These are phyloP conservation scores for Ptychodera flava DNA, from an alignment of 35 echinoderm and acorn worm genomes.

Conservation along the genomic window DNA sequence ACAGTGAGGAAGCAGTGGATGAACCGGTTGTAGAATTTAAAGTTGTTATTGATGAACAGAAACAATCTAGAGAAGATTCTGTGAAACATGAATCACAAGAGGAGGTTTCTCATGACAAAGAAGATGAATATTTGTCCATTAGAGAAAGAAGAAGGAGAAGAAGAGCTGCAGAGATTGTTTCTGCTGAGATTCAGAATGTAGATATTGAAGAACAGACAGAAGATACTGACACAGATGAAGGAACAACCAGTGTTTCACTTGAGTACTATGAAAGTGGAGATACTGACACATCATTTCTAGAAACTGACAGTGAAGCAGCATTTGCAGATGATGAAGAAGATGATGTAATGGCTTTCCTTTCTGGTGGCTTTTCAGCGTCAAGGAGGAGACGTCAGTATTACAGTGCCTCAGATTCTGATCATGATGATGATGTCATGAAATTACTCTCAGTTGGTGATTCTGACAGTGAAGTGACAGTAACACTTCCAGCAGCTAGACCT, in stretches of 20 bases:
- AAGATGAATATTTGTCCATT: neutral
- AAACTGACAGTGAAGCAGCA: neutral
- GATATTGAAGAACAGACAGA: neutral
- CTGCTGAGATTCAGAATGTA: neutral
- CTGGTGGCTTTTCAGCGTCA: neutral
- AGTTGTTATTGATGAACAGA: neutral
- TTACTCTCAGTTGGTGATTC: neutral
- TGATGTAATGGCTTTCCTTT: neutral
- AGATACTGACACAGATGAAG: neutral
- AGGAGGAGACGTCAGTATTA: neutral
- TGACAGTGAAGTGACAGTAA: neutral
- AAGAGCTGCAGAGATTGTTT: neutral
- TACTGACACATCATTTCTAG: neutral
- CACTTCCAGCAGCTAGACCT: neutral
- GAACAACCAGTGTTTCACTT: neutral
- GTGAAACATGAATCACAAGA: neutral
- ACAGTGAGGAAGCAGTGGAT: neutral
- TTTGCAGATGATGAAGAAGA: neutral
- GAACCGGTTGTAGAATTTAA: neutral
- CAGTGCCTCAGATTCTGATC: neutral
- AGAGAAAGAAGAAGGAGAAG: too few relatives aligned
- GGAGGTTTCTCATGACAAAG: neutral
- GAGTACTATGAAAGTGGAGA: neutral
- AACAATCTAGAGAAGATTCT: neutral
- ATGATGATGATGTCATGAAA: neutral